Conservation (phyloP, 35 echinoderm and acorn worm species). For the Apostichopus japonicus region DNA sequence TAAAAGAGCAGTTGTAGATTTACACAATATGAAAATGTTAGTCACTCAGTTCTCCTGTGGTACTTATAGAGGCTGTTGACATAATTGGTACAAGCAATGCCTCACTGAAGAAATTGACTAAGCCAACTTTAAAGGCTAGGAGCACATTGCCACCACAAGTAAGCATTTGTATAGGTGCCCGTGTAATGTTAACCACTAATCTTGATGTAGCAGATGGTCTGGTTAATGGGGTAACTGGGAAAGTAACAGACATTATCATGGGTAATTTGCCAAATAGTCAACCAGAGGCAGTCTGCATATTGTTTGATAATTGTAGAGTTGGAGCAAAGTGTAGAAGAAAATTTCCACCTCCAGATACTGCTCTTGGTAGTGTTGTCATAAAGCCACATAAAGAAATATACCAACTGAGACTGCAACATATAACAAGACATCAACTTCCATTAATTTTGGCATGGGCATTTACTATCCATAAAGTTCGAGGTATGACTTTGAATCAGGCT, state of each 20-base stretch:
- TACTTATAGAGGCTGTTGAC: background rate
- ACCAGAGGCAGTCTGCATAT: background rate
- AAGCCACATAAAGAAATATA: slow-evolving; percentile 32
- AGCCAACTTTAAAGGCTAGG: background rate
- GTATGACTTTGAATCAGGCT: background rate
- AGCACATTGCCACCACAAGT: background rate
- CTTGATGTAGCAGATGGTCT: slow-evolving; percentile 19
- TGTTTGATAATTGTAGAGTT: background rate
- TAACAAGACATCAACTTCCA: slow-evolving; percentile 46
- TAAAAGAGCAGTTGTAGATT: background rate
- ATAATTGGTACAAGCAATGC: background rate
- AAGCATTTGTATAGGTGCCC: slow-evolving; percentile 28
- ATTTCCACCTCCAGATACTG: background rate
- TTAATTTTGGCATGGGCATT: slow-evolving; percentile 22
- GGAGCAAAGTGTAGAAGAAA: slow-evolving; percentile 6
- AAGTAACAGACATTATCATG: slow-evolving; percentile 27
- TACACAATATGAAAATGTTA: background rate
- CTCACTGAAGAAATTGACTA: background rate
- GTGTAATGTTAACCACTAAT: slow-evolving; percentile 23
- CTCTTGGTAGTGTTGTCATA: slow-evolving; percentile 15
- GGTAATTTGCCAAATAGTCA: slow-evolving; percentile 1
- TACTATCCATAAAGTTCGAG: slow-evolving; percentile 19
- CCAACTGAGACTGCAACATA: slow-evolving; percentile 15
- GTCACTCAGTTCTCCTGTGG: background rate
- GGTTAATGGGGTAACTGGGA: slow-evolving; percentile 41